Percentiles rank a stretch among this genome's conserved stretches.
These are phyloP conservation scores for Heliconius melpomene DNA, from an alignment of 1,140 invertebrate species.

Conservation along the genomic window DNA sequence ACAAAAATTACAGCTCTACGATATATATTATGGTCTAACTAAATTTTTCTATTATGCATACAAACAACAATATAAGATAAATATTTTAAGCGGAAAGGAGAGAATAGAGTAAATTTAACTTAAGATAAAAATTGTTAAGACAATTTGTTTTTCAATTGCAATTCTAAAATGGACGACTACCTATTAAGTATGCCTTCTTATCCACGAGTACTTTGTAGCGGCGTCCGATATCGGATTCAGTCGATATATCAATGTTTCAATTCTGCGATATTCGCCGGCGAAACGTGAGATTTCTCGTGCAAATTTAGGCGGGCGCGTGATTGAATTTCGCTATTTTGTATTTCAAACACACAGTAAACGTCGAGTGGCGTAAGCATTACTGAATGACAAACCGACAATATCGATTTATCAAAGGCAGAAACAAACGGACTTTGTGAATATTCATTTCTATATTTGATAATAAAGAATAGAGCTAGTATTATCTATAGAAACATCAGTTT, in stretches of 20 bases:
- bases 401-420: slow-evolving; percentile 24
- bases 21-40: background rate
- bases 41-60: background rate
- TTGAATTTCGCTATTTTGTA: slow-evolving; percentile 57
- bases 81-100: too few relatives aligned
- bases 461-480: background rate
- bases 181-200: background rate
- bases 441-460: background rate
- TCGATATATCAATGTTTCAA: slow-evolving; percentile 32
- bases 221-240: slow-evolving; percentile 5
- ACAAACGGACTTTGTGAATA: background rate
- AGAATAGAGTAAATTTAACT: too few relatives aligned
- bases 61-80: background rate
- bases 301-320: slow-evolving; percentile 55
- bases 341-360: slow-evolving; percentile 50
- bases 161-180: too few relatives aligned
- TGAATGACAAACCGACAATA: slow-evolving; percentile 32
- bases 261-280: slow-evolving; percentile 51
- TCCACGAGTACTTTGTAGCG: background rate
- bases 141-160: too few relatives aligned
- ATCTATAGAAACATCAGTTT: background rate
- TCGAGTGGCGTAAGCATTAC: slow-evolving; percentile 49
- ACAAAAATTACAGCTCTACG: background rate
- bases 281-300: slow-evolving; percentile 57
- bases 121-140: too few relatives aligned